Evolutionary conservation across 1,140 invertebrate genomes (phyloP), one percentile per base, ranked within the genome.

Genomic region (Diuraphis noxia): DNA sequence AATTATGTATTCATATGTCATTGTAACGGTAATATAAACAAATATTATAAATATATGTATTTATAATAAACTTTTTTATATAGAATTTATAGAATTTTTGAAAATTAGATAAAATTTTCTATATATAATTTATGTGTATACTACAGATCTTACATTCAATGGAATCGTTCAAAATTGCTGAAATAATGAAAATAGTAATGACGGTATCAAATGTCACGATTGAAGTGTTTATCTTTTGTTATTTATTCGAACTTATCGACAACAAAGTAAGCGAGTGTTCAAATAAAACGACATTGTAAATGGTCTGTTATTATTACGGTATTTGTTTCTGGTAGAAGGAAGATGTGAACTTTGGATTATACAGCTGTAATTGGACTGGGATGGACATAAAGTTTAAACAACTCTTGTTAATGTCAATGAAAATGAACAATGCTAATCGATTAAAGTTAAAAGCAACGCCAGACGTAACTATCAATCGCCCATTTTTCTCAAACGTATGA

Each of bases 391-490:
- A 46, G 21, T 43, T 90, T 17, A 46, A 90, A 90, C 79, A 49
- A 46, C 10, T 79, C 17, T 77, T 90, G 38, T 17, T 90, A 23
- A 72, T 46, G 72, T 41, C 63, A 13, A 90, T 90, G 88, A 79
- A 36, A 46, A 90, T 90, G 63, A 90, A 90, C 41, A 46, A 90
- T 17, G 43, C 72, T 19, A 81, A 90, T 49, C 56, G 41, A 36
- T 90, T 90, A 10, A 90, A 81, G 25, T 77, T 90, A 36, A 90
- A 90, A 90, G 88, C 88, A 30, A 81, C 88, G 25, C 41, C 88
- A 13, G 13, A 36, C 36, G 38, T 87, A 30, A 38, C 85, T 25
- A 38, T 87, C 34, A 19, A 56, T 23, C 43, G 85, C 1, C 34
- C 46, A 13, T 87, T 87, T 56, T 87, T 87, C 23, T 34, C 85